Evolutionary conservation across 2,797 vertebrate genomes (phyloP), one percentile per base, ranked within the genome.

Genomic region (Lindbergichthys nudifrons): DNA sequence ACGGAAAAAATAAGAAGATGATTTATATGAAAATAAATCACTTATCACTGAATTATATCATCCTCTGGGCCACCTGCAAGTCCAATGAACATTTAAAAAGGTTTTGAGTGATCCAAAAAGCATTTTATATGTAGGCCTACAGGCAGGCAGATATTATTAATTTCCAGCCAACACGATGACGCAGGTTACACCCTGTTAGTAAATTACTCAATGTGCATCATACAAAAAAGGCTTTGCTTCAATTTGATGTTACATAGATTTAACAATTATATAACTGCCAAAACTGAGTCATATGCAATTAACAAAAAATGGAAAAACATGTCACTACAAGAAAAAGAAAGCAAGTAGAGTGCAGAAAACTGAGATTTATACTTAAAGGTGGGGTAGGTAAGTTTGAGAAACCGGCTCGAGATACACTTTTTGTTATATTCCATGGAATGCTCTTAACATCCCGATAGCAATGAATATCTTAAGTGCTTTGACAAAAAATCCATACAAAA

Each of bases 201-300:
- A 47, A 42, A 51, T 65, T 23, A 63, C 21, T 65, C 36, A 63
- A 32, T n/a, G 26, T 19, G 45, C 66, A 51, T 58, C 14, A 56
- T 21, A 11, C 26, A 46, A 15, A 26, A 36, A 21, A 39, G 53
- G 26, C 39, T 64, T 59, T 3, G 3, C 9, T 70, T 57, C 36
- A 56, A 53, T 59, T 53, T 47, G 10, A 45, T 56, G 56, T 59
- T 50, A 52, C 13, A 32, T 3, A 53, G 48, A 32, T 30, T 47
- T 30, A 47, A 67, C 60, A 75, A 26, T 3, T 2, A 58, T 43
- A 45, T 19, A 47, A 26, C 47, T 46, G 26, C 39, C 46, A 54
- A 26, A 51, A 3, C 53, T 64, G 32, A 50, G 23, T 75, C 58
- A 39, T 77, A 30, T 42, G 53, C 65, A 65, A 39, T 26, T 2